Evolutionary conservation across 2,797 vertebrate genomes (phyloP).

Genomic region (Acipenser transmontanus): DNA sequence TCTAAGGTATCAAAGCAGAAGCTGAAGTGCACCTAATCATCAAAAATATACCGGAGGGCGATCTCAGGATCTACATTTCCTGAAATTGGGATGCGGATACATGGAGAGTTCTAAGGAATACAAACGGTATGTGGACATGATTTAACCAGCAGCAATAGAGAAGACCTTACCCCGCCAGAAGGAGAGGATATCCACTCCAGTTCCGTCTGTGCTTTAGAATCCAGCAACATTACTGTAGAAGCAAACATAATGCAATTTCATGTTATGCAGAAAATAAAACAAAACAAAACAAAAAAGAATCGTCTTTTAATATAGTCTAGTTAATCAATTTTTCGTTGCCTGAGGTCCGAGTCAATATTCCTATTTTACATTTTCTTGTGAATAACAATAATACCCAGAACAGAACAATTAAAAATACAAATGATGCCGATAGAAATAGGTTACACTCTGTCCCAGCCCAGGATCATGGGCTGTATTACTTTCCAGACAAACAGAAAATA

Average conservation of each 20-base stretch:
- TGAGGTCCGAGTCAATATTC: not conserved
- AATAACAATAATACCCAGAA: too few species aligned
- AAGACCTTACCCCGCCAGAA: slow-evolving; percentile 85
- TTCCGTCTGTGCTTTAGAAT: slow-evolving; percentile 98
- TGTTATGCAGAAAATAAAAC: slow-evolving; percentile 7
- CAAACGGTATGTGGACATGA: not conserved
- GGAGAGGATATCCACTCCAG: slow-evolving; percentile 98
- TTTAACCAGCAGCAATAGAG: not conserved
- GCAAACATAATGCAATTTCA: slow-evolving; percentile 18
- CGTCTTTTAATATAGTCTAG: slow-evolving; percentile 46
- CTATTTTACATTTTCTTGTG: slow-evolving; percentile 24
- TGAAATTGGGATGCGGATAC: not conserved
- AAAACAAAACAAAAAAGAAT: slow-evolving; percentile 48
- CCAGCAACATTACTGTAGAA: slow-evolving; percentile 90
- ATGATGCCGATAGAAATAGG: too few species aligned
- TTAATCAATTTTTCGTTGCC: slow-evolving; percentile 1
- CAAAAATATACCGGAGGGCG: not conserved
- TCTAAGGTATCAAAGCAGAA: not conserved
- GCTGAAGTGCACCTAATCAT: too few species aligned
- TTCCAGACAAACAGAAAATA: not conserved
- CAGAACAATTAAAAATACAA: too few species aligned
- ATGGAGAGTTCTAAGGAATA: not conserved
- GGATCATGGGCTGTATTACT: too few species aligned
- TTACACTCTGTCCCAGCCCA: too few species aligned
- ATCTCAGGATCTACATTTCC: not conserved